Evolutionary conservation across 2,888 invertebrate genomes (phyloP).

Genomic region (Catocala nupta): DNA sequence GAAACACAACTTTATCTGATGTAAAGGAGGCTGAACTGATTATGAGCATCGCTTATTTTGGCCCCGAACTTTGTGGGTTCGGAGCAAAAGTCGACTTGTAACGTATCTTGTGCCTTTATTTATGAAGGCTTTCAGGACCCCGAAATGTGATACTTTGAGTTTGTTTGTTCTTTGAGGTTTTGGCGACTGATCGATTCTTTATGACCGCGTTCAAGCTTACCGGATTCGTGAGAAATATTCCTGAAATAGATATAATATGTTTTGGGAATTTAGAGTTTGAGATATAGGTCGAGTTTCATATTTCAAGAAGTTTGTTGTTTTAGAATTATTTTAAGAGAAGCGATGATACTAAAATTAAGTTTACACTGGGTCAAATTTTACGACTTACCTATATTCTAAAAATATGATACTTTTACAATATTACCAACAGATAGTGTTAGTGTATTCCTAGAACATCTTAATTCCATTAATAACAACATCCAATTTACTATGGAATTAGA

Average conservation of each 20-base stretch:
- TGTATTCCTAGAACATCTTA: too few species aligned
- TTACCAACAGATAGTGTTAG: too few species aligned
- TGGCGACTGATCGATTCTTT: slow-evolving; percentile 27
- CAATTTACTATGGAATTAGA: too few species aligned
- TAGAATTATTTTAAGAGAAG: too few species aligned
- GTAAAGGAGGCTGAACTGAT: slow-evolving; percentile 28
- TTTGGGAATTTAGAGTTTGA: background rate
- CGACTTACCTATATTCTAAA: too few species aligned
- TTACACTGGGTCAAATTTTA: too few species aligned
- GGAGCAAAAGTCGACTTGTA: slow-evolving; percentile 29
- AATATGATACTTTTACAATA: too few species aligned
- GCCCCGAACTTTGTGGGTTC: slow-evolving; percentile 26
- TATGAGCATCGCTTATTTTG: slow-evolving; percentile 40
- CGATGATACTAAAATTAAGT: too few species aligned
- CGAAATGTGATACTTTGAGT: slow-evolving; percentile 37
- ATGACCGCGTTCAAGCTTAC: slow-evolving; percentile 14
- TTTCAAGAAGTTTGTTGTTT: background rate
- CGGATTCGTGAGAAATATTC: slow-evolving; percentile 7
- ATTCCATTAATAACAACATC: too few species aligned
- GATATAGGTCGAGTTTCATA: background rate
- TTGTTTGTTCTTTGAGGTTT: slow-evolving; percentile 33
- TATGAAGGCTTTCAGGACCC: slow-evolving; percentile 35
- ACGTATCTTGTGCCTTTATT: slow-evolving; percentile 36
- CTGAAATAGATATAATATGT: background rate
- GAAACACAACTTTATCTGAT: slow-evolving; percentile 19